phyloP scores from a whole-genome alignment of 1,140 invertebrate genomes.

The Drosophila fuyamai region DNA sequence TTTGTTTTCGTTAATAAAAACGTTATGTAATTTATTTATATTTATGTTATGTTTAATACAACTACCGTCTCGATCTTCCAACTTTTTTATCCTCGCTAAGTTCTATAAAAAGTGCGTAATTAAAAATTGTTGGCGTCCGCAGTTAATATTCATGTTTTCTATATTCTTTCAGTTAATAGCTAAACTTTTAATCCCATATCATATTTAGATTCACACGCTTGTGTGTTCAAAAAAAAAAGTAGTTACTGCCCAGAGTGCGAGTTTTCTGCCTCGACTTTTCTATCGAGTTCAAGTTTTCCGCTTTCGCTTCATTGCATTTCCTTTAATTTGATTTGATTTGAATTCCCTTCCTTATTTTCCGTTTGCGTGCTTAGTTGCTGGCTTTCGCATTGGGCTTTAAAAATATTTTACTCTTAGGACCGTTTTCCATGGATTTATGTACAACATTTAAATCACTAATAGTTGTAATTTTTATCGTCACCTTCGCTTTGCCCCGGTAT shows the following conservation, averaged over 20 bases:
- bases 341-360: conserved; percentile 21
- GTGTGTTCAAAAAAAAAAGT: conserved; percentile 40
- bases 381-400: conserved; percentile 60
- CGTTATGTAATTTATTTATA: conserved; percentile 59
- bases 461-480: conserved; percentile 45
- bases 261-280: conserved; percentile 11
- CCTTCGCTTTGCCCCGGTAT: conserved; percentile 4
- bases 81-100: conserved; percentile 29
- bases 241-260: conserved; percentile 32
- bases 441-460: conserved; percentile 80
- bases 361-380: conserved; percentile 53
- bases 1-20: conserved; percentile 67
- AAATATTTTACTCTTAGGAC: conserved; percentile 67
- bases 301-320: conserved; percentile 24
- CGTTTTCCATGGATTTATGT: conserved; percentile 59
- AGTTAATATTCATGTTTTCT: conserved; percentile 30
- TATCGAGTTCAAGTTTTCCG: conserved; percentile 22
- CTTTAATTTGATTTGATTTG: conserved; percentile 43
- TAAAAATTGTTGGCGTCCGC: conserved; percentile 73
- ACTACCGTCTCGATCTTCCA: conserved; percentile 4
- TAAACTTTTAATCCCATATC: conserved; percentile 56
- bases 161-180: conserved; percentile 40
- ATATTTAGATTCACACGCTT: conserved; percentile 36
- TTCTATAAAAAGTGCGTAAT: conserved; percentile 78
- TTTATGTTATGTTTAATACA: conserved; percentile 36